Percentiles rank a stretch among this genome's conserved stretches.
These are phyloP conservation scores for Oreonectes daqikongensis DNA, from an alignment of 2,797 vertebrate species.

Conservation along the genomic window DNA sequence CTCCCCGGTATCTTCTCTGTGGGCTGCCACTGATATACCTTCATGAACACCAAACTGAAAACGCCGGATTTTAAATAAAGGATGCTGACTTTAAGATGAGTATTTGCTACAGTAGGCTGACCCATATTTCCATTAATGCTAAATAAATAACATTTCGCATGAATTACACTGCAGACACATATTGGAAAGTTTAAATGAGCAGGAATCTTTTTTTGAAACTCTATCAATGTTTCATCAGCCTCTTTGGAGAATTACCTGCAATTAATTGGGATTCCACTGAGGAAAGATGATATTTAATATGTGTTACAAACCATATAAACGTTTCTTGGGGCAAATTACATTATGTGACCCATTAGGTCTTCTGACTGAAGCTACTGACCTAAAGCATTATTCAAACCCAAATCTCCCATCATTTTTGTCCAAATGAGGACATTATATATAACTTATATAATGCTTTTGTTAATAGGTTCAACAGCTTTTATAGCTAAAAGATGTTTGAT, in stretches of 20 bases:
- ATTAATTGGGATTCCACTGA: conserved; percentile 27
- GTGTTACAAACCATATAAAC: conserved; percentile 4
- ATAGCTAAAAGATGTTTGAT: not conserved
- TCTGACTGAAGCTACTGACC: conserved; percentile 14
- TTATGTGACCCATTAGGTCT: not conserved
- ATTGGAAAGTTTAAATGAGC: conserved; percentile 4
- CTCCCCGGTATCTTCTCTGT: too few relatives aligned
- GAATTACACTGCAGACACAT: conserved; percentile 1
- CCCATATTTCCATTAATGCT: not conserved
- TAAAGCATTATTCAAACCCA: not conserved
- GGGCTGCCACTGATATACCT: too few relatives aligned
- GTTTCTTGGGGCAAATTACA: not conserved
- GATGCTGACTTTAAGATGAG: not conserved
- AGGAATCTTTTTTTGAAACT: not conserved
- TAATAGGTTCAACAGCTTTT: not conserved
- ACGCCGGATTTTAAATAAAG: too few relatives aligned
- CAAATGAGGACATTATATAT: not conserved
- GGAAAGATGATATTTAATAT: conserved; percentile 26
- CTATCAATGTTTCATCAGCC: conserved; percentile 14
- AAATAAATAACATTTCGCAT: not conserved
- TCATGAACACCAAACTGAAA: too few relatives aligned
- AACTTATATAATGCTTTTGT: not conserved
- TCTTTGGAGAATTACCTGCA: not conserved
- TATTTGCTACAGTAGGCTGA: not conserved
- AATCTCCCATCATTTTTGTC: not conserved